These are phyloP conservation scores for Thunnus maccoyii DNA, from an alignment of 2,113 vertebrate species.

Conservation along the genomic window DNA sequence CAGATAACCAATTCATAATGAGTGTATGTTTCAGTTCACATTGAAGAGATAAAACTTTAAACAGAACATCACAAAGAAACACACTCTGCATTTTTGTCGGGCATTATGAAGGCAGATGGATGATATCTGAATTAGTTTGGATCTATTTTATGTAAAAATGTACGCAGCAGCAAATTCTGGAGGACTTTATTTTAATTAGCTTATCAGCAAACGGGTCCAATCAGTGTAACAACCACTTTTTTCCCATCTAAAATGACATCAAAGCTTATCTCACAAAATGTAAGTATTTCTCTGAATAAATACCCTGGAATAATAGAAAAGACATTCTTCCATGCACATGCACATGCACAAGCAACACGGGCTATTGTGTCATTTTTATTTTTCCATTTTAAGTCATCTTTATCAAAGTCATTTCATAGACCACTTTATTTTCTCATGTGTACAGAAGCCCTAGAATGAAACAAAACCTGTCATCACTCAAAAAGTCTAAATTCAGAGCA, in stretches of 20 bases:
- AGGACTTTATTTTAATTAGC: slow-evolving; percentile 29
- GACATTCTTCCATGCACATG: not conserved
- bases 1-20: not conserved
- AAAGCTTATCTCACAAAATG: slow-evolving; percentile 22
- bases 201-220: slow-evolving; percentile 19
- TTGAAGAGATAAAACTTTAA: slow-evolving; percentile 1
- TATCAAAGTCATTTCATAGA: slow-evolving; percentile 34
- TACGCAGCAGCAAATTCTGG: not conserved
- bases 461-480: slow-evolving; percentile 37
- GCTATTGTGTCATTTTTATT: slow-evolving; percentile 28
- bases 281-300: slow-evolving; percentile 36
- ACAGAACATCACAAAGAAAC: slow-evolving; percentile 1
- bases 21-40: slow-evolving; percentile 4
- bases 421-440: slow-evolving; percentile 11
- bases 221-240: slow-evolving; percentile 2
- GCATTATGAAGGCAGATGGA: slow-evolving; percentile 8
- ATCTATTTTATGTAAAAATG: not conserved
- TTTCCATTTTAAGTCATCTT: slow-evolving; percentile 18
- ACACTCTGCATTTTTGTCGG: not conserved
- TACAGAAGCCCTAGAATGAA: slow-evolving; percentile 12
- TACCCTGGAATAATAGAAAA: slow-evolving; percentile 5
- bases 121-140: slow-evolving; percentile 13
- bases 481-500: slow-evolving; percentile 10
- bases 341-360: not conserved
- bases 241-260: slow-evolving; percentile 29